phyloP scores from a whole-genome alignment of 2,888 invertebrate genomes.

The Scelioninae gen. 2 region DNA sequence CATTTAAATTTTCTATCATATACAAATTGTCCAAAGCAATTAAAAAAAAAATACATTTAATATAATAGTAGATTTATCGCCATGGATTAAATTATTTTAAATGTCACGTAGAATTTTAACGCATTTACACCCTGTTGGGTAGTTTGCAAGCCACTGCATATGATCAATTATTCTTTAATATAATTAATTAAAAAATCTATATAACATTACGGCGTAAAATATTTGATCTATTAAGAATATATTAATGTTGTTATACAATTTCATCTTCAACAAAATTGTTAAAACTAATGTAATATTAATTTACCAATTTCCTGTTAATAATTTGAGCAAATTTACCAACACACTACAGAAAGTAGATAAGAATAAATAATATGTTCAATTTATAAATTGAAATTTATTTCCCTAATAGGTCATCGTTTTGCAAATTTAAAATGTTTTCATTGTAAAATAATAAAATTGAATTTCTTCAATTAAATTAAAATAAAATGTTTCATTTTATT shows the following conservation, averaged over 20 bases:
- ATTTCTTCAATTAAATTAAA: neutral
- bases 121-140: slow-evolving; percentile 8
- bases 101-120: slow-evolving; percentile 12
- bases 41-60: slow-evolving; percentile 4
- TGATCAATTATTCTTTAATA: slow-evolving; percentile 7
- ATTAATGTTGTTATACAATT: too few species aligned
- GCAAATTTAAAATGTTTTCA: too few species aligned
- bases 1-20: slow-evolving; percentile 21
- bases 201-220: slow-evolving; percentile 7
- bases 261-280: too few species aligned
- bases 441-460: too few species aligned
- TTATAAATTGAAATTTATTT: too few species aligned
- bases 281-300: too few species aligned
- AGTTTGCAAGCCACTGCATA: neutral
- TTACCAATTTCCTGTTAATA: too few species aligned
- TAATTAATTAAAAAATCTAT: slow-evolving; percentile 5
- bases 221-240: neutral
- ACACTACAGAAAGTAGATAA: too few species aligned
- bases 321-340: too few species aligned
- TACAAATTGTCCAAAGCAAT: slow-evolving; percentile 15
- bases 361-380: too few species aligned
- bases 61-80: neutral
- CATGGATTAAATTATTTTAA: slow-evolving; percentile 6
- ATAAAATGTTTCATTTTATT: neutral
- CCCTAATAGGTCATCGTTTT: too few species aligned